Evolutionary conservation across 2,797 vertebrate species (phyloP).

Genomic region (Iguana delicatissima): DNA sequence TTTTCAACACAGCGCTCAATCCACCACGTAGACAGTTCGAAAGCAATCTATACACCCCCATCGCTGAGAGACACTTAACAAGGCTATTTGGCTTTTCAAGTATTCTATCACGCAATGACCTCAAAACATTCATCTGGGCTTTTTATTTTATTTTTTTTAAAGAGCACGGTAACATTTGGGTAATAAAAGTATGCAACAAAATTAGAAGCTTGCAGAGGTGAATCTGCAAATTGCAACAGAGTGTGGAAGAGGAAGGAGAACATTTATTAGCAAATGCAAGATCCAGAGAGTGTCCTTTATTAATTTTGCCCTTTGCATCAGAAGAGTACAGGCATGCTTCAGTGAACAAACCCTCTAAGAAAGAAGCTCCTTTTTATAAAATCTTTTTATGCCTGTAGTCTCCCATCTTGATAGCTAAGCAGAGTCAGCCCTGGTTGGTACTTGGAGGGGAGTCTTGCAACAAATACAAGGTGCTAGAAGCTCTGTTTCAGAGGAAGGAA

Average conservation of each 20-base stretch:
- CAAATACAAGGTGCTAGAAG: too few relatives aligned
- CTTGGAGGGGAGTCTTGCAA: slow-evolving; percentile 80
- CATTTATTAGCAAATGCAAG: background rate
- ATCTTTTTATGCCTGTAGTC: too few relatives aligned
- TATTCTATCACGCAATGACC: background rate
- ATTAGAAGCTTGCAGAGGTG: background rate
- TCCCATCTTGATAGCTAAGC: too few relatives aligned
- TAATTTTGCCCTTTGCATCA: background rate
- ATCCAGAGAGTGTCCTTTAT: background rate
- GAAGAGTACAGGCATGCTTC: background rate
- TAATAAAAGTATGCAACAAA: background rate
- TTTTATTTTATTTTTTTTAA: too few relatives aligned
- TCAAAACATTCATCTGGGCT: background rate
- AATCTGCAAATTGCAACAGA: background rate
- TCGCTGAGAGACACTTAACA: background rate
- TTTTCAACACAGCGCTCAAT: background rate
- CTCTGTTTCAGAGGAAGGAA: too few relatives aligned
- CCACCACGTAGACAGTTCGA: background rate
- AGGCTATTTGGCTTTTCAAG: background rate
- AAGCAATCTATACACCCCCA: background rate
- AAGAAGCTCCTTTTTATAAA: slow-evolving; percentile 62
- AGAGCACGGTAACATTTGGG: background rate
- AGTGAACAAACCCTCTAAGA: too few relatives aligned
- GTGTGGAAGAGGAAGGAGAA: background rate
- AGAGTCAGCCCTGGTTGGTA: slow-evolving; percentile 74